Base-by-base conservation (phyloP, 2,113 vertebrate genomes). In the Zosterops japonicus region DNA sequence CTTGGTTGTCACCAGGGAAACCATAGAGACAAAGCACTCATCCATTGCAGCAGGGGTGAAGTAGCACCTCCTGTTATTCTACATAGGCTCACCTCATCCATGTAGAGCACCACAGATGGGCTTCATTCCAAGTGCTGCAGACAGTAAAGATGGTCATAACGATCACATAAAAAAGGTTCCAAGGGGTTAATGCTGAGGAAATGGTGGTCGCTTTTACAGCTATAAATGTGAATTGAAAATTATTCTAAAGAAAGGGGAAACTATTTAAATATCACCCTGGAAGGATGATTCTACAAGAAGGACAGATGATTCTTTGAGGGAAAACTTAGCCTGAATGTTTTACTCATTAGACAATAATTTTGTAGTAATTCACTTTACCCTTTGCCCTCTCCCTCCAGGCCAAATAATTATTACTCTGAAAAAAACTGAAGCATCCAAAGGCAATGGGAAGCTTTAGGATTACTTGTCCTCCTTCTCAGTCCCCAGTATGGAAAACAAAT, bases 241-340 rank as follows among this genome's bases (percentile, higher is more conserved):
- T 63, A 79, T 87, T 84, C 74, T 79, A 39, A 84, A 77, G 70
- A 87, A 95, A 94, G 55, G 70, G 94, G 85, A 94, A 91, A 71
- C 13, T 89, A 24, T 77, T 28, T 77, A 69, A 55, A 33, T 90
- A 63, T 88, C 60, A 74, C 80, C 69, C 65, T 86, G 57, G 74
- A 83, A 89, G 63, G 85, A 93, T 87, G 75, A 71, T 90, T 94
- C 76, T 92, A 82, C 83, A 70, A 81, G 69, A 55, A 64, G 70
- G 72, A 82, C 69, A 82, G 67, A 90, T 85, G 52, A 81, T 90
- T 91, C 81, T 96, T 96, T 69, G 74, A 93, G 75, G 70, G 50
- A 91, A 86, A 79, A 87, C 75, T 31, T 95, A 91, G 92, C n/a
- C 83, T 95, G 94, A 94, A 93, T 93, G 60, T 88, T 96, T 97